These are phyloP conservation scores for Atrina japonica DNA, from an alignment of 2,888 invertebrate species.

Conservation along the genomic window DNA sequence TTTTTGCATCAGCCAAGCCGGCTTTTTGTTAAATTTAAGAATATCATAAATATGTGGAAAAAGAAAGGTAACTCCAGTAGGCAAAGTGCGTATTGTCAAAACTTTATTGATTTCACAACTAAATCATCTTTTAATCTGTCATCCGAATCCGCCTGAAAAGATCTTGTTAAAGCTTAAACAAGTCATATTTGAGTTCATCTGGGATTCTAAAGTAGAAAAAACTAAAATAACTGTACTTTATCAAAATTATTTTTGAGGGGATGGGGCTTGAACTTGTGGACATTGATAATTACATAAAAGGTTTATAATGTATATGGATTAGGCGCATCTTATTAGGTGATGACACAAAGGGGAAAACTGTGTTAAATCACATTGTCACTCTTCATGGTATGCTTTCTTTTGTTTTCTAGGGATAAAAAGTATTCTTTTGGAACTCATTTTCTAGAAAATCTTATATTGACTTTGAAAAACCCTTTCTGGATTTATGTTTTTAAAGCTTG, in stretches of 20 bases:
- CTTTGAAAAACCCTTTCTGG: conserved; percentile 1
- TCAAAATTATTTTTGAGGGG: no score
- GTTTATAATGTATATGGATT: conserved; percentile 1
- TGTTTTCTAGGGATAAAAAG: background rate
- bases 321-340: background rate
- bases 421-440: conserved; percentile 1
- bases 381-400: background rate
- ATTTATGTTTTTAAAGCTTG: background rate
- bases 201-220: background rate
- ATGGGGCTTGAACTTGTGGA: conserved; percentile 1
- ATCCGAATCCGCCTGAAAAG: no score
- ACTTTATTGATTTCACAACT: background rate
- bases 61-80: conserved; percentile 7
- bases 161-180: no score
- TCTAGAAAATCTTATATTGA: conserved; percentile 1
- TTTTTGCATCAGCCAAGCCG: background rate
- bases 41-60: background rate
- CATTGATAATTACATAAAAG: conserved; percentile 4
- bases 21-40: no score
- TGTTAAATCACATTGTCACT: background rate
- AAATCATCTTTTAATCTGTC: background rate
- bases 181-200: no score
- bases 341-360: background rate
- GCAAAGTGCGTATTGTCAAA: background rate
- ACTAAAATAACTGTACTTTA: background rate